Evolutionary conservation across 1,140 invertebrate species (phyloP), one percentile per base, ranked within the genome.

Genomic region (Hylyphantes graminicola): DNA sequence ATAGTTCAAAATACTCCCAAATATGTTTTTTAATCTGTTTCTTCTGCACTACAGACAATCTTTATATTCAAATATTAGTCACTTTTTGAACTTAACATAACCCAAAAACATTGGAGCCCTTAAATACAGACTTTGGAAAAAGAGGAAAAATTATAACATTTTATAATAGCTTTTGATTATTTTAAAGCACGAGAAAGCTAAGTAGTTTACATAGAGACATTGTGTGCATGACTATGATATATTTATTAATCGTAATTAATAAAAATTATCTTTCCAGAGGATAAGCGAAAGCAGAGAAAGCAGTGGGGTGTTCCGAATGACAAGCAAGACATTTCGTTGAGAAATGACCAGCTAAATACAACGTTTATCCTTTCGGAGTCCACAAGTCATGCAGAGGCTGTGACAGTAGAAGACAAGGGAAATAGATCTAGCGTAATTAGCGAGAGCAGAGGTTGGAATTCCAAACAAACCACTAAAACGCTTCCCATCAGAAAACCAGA

Each of bases 401-500:
- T 75, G 10, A 55, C 61, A 12, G 80, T 83, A 0, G 3, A 54
- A 48, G 51, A 74, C 15, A 83, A 64, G 17, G 80, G 80, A 7
- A 83, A 83, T 48, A 75, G 80, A 8, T 2, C 13, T 19, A 17
- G 21, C 21, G 7, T 11, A 7, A 48, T 21, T 50, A 64, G 13
- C 3, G 35, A 35, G 50, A 54, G 10, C 51, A 63, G 7, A 7
- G 19, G 17, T 17, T 83, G 80, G 80, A 55, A 59, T 12, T 11
- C 50, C 13, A 85, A 77, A 12, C 73, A 85, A 15, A 57, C 77
- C 54, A 64, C 82, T 15, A 85, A 77, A 54, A 85, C 82, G 10
- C n/a, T 61, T 75, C 87, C 63, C 87, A 88, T 35, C 88, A 90
- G 61, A 75, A 87, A 54, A 85, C 85, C 50, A 89, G 90, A 87